Percentiles rank a stretch among this genome's conserved stretches.
These are phyloP conservation scores for Vidua chalybeata DNA, from an alignment of 2,113 vertebrate species.

Conservation along the genomic window DNA sequence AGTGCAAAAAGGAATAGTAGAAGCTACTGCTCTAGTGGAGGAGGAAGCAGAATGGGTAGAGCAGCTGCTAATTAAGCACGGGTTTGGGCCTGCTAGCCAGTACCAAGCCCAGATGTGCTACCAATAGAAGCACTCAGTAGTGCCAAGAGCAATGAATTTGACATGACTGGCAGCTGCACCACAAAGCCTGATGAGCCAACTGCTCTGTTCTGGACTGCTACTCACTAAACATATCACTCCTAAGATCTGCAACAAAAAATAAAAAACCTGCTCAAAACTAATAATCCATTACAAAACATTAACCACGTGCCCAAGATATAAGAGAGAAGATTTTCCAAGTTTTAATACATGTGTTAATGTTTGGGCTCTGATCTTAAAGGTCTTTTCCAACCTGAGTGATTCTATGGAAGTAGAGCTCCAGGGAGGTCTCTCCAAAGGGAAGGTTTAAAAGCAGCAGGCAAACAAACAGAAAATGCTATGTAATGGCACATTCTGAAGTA, in stretches of 20 bases:
- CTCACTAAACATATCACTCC: neutral
- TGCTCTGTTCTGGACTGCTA: neutral
- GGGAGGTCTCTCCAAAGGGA: neutral
- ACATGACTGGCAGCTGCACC: neutral
- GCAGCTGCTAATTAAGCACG: neutral
- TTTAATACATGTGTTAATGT: neutral
- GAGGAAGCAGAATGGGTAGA: accelerated
- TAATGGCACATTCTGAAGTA: neutral
- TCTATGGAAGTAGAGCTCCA: neutral
- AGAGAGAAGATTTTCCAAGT: neutral
- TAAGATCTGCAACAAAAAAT: neutral
- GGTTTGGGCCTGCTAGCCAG: neutral
- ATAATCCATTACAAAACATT: neutral
- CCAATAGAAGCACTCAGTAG: neutral
- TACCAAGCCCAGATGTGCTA: neutral
- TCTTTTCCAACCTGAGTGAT: neutral
- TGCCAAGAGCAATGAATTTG: neutral
- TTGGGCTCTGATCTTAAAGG: neutral
- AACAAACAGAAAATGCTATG: neutral
- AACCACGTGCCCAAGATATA: accelerated
- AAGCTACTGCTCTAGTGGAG: neutral
- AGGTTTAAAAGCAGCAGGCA: neutral
- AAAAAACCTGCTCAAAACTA: neutral
- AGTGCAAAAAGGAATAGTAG: neutral
- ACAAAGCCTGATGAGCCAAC: neutral